Evolutionary conservation across 2,797 vertebrate species (phyloP), one percentile per base, ranked within the genome.

Genomic region (Sylvia borin): DNA sequence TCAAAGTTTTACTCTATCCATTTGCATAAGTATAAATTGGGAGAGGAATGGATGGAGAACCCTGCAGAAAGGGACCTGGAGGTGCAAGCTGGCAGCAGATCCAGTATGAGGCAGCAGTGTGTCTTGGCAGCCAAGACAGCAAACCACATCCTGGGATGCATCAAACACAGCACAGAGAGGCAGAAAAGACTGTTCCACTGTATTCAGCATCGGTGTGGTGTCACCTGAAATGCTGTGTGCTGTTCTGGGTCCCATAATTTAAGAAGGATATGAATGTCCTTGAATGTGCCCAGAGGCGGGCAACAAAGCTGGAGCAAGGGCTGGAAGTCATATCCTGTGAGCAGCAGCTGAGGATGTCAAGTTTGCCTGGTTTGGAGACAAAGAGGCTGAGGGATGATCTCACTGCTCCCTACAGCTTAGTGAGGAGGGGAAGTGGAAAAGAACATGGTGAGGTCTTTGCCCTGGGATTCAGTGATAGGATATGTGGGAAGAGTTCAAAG

Each of bases 201-300:
- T 54, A 14, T 8, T 54, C 3, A 1, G 62, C 40, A 24, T 16
- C 12, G 26, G 12, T 36, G 9, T 0, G 0, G 54, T 9, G 6
- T 68, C 48, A 42, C 9, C 18, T 32, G 42, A 13, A 42, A 18
- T 0, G 1, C 55, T 62, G 21, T n/a, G 24, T 43, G 42, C 22
- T 16, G 26, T 12, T 81, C 48, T 48, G 55, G 31, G 31, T 22
- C 32, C 13, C 34, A 20, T 13, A 42, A 25, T 54, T 55, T 50
- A 48, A 81, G 53, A 66, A 65, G 19, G 19, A 36, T 36, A 8
- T 36, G 31, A 68, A 74, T 5, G 26, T 34, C 18, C 17, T 61
- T 74, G 61, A 34, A 75, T 15, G 31, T 75, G 19, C 36, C 34
- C 42, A 61, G 55, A 43, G 18, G 13, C 3, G 0, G 36, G 16